Percentiles rank a stretch among this genome's conserved stretches.
Evolutionary conservation across 2,113 vertebrate genomes (phyloP).

Genomic region (Echinops telfairi): DNA sequence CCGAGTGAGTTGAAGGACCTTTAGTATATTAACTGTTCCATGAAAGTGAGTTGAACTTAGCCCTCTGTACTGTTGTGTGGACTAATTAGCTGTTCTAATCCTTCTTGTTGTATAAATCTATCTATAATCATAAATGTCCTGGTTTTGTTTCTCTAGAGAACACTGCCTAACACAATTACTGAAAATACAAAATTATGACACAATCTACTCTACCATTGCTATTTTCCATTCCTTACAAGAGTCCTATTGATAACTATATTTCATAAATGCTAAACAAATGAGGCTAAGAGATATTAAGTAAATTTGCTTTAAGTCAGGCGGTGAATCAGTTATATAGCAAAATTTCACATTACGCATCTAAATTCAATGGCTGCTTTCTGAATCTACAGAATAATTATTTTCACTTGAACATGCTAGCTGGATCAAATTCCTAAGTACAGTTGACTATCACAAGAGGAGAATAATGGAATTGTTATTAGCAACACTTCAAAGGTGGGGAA

Average conservation of each 20-base stretch:
- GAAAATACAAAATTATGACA: too few species aligned
- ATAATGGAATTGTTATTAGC: not conserved
- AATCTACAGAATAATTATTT: not conserved
- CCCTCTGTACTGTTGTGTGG: too few species aligned
- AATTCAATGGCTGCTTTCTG: not conserved
- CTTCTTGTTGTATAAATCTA: too few species aligned
- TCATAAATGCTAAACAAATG: not conserved
- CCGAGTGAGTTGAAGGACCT: too few species aligned
- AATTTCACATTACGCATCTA: not conserved
- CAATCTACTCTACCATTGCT: not conserved
- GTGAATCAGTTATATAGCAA: not conserved
- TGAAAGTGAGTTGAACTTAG: too few species aligned
- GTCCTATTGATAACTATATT: not conserved
- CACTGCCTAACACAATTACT: too few species aligned
- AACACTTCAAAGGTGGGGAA: not conserved
- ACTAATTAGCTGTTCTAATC: too few species aligned
- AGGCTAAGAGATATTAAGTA: not conserved
- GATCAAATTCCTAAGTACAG: not conserved
- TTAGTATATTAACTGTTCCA: too few species aligned
- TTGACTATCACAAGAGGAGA: not conserved
- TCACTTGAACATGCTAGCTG: not conserved
- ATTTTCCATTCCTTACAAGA: not conserved
- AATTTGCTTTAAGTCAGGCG: not conserved
- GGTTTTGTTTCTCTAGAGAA: too few species aligned
- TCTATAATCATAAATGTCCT: too few species aligned